Percentiles rank a stretch among this genome's conserved stretches.
Conservation (phyloP, 2,888 invertebrate species). For the Acleris holmiana region DNA sequence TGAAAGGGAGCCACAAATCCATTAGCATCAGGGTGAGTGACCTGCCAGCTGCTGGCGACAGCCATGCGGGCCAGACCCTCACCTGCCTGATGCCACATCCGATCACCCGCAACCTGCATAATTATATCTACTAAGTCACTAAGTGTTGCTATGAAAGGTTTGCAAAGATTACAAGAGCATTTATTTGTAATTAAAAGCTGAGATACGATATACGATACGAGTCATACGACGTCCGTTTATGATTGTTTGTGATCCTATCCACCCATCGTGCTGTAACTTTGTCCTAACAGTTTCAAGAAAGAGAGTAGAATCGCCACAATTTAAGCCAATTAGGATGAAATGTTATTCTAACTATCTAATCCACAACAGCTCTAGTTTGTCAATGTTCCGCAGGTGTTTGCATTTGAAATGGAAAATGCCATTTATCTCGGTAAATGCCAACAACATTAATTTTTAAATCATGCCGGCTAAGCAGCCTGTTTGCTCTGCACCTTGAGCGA, state of each 20-base stretch:
- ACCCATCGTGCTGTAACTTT: no score
- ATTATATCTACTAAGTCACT: neutral
- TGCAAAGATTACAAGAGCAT: no score
- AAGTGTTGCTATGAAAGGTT: conserved; percentile 1
- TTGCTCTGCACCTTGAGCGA: conserved; percentile 57
- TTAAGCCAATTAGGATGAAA: neutral
- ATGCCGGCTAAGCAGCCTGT: conserved; percentile 48
- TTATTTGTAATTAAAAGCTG: no score
- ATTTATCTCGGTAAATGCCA: conserved; percentile 30
- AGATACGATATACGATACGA: no score
- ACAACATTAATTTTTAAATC: conserved; percentile 34
- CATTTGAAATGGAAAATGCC: conserved; percentile 16
- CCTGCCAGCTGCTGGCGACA: conserved; percentile 65
- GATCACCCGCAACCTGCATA: conserved; percentile 32
- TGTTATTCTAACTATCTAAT: conserved; percentile 16
- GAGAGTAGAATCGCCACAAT: no score
- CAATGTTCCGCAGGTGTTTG: conserved; percentile 26
- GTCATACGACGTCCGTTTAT: no score
- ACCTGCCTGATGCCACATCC: conserved; percentile 17
- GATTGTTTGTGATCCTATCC: no score
- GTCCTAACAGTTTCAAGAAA: no score
- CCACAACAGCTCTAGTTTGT: conserved; percentile 8
- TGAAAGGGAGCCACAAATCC: conserved; percentile 51
- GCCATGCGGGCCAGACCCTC: conserved; percentile 43
- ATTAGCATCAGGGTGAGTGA: conserved; percentile 64